Evolutionary conservation across 2,113 vertebrate species (phyloP).

Genomic region (Eudyptes chrysolophus): DNA sequence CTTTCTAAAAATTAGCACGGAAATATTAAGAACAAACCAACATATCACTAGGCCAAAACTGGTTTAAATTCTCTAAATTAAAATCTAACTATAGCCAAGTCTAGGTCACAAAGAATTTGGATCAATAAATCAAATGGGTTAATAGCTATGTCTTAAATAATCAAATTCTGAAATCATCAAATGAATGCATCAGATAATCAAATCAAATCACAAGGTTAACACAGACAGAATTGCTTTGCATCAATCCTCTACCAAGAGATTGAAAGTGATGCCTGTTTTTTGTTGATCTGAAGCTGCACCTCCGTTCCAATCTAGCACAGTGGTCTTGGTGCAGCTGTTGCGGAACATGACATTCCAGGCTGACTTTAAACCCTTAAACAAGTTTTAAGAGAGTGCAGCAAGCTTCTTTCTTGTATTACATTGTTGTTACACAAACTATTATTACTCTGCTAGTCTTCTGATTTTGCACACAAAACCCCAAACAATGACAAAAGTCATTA

Average conservation of each 20-base stretch:
- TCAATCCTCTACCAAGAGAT: constrained; percentile 9
- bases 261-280: background rate
- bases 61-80: background rate
- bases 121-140: constrained; percentile 3
- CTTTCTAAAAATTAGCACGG: background rate
- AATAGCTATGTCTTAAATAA: background rate
- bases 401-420: background rate
- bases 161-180: background rate
- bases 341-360: background rate
- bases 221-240: constrained; percentile 18
- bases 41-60: background rate
- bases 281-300: background rate
- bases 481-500: accelerated
- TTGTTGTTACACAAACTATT: background rate
- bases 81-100: background rate
- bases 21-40: background rate
- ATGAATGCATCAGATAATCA: constrained; percentile 22
- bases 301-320: background rate
- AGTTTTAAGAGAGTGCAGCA: background rate
- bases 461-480: background rate
- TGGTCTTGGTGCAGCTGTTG: background rate
- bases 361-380: background rate
- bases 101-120: background rate
- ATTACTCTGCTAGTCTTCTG: background rate
- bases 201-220: constrained; percentile 4